Evolutionary conservation across 2,888 invertebrate genomes (phyloP), one percentile per base, ranked within the genome.

Genomic region (Marasmarcha lunaedactyla): DNA sequence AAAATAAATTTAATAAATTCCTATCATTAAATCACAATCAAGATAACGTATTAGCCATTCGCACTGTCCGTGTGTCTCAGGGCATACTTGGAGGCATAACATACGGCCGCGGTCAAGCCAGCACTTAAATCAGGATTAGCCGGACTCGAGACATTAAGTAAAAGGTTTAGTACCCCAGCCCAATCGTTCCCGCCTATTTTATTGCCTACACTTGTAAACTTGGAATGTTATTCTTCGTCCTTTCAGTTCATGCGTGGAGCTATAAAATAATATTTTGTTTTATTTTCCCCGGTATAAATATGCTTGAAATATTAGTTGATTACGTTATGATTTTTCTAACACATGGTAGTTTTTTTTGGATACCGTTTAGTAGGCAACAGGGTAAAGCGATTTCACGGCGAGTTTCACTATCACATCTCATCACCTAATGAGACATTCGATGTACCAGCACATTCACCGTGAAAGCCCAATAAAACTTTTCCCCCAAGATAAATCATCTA

Each of bases 51-150:
- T 40, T 49, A 38, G 39, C 14, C 25, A 12, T 42, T 14, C 42
- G 30, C 2, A 1, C 13, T 4, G 15, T 4, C 60, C 41, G 59
- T 69, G 57, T 65, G 65, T 67, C 30, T 7, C 30, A n/a, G 20
- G 45, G 2, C 30, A 40, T 51, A 47, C 50, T 61, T 66, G 70
- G 64, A 59, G 61, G 66, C 52, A 59, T 71, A 73, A 74, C 68
- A 57, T 72, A 77, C 65, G 60, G 54, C 46, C 49, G 44, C 58
- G 61, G 60, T 58, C 58, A 57, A 58, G 61, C 62, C 55, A 61
- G 59, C 55, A 52, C 64, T 71, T 81, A 81, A 78, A 83, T 83
- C 81, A 81, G 79, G 78, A 76, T 83, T 81, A 83, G 71, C 55
- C 47, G 48, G 70, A 74, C 73, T 52, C 52, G 60, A 59, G 64